Evolutionary conservation across 2,888 invertebrate species (phyloP).

Genomic region (Pediacus dermestoides): DNA sequence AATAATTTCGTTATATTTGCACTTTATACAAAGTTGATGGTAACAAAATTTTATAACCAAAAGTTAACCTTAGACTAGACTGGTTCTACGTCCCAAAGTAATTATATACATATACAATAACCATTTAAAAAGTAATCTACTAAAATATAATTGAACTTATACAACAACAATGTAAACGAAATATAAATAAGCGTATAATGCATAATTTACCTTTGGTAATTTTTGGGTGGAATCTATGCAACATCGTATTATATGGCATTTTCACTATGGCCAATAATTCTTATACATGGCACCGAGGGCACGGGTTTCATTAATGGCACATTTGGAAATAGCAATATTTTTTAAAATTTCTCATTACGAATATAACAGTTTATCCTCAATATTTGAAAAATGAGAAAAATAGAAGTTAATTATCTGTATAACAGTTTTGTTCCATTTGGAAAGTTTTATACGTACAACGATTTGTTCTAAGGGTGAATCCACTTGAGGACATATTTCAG

Average conservation of each 20-base stretch:
- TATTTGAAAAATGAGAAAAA: neutral
- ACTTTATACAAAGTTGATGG: conserved; percentile 27
- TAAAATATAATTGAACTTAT: conserved; percentile 13
- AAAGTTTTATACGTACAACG: too few species aligned
- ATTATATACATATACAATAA: conserved; percentile 7
- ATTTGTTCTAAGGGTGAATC: too few species aligned
- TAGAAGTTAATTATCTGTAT: too few species aligned
- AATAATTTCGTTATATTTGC: conserved; percentile 26
- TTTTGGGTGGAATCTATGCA: conserved; percentile 28
- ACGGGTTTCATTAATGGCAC: conserved; percentile 27
- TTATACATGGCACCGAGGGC: conserved; percentile 29
- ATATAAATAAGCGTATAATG: conserved; percentile 23
- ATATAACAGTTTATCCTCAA: too few species aligned
- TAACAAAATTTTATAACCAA: conserved; percentile 22
- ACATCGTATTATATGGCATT: conserved; percentile 21
- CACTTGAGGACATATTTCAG: too few species aligned
- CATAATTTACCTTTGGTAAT: conserved; percentile 32
- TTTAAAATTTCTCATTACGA: too few species aligned
- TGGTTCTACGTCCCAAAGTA: conserved; percentile 29
- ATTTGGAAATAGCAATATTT: conserved; percentile 10
- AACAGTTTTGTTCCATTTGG: too few species aligned
- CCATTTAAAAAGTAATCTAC: conserved; percentile 14
- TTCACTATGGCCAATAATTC: conserved; percentile 21
- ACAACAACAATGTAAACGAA: conserved; percentile 11
- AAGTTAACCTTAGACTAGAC: conserved; percentile 39